Conservation (phyloP, 1,140 invertebrate species). For the Copidosoma floridanum region DNA sequence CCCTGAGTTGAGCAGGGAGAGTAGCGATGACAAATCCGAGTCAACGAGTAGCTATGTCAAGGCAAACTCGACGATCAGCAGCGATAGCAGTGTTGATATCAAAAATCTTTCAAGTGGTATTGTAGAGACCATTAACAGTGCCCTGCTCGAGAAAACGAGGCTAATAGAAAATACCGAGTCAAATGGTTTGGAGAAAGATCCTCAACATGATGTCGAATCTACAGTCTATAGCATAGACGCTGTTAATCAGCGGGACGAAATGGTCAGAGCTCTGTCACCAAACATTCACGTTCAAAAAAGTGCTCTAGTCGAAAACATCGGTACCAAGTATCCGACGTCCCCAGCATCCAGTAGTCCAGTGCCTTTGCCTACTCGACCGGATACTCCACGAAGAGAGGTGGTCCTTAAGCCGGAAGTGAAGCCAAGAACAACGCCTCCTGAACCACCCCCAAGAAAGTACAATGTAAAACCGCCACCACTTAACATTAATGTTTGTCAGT, state of each 20-base stretch:
- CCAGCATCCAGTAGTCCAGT: neutral
- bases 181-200: neutral
- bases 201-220: no score
- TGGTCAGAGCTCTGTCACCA: slow-evolving; percentile 1
- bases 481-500: slow-evolving; percentile 23
- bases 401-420: slow-evolving; percentile 40
- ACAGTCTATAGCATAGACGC: neutral
- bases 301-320: slow-evolving; percentile 9
- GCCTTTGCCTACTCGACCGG: neutral
- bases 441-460: slow-evolving; percentile 56
- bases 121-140: slow-evolving; percentile 3
- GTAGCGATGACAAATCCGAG: slow-evolving; percentile 32
- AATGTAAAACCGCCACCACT: slow-evolving; percentile 37
- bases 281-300: slow-evolving; percentile 15
- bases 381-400: slow-evolving; percentile 2
- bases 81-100: neutral
- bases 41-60: slow-evolving; percentile 30
- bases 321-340: slow-evolving; percentile 10
- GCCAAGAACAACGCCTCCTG: slow-evolving; percentile 47
- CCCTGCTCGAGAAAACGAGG: neutral
- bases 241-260: slow-evolving; percentile 1
- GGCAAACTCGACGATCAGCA: slow-evolving; percentile 5
- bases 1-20: slow-evolving; percentile 19
- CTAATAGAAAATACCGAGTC: neutral
- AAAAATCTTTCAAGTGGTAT: neutral